Conservation (phyloP, 35 echinoderm and acorn worm genomes). For the Ophiothrix spiculata region DNA sequence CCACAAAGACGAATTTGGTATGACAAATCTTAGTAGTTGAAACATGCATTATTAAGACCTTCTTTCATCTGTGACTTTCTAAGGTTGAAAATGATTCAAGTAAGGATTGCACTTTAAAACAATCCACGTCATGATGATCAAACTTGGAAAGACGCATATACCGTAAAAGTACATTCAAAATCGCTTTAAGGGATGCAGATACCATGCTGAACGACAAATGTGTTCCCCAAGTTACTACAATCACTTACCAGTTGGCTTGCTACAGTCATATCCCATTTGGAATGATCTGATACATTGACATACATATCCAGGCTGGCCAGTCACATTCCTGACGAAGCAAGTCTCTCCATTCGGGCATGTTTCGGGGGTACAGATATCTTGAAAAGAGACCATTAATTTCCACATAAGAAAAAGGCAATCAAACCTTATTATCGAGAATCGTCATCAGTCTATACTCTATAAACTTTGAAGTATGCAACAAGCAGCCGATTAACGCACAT, state of each 20-base stretch:
- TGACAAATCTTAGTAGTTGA: no score
- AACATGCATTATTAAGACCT: no score
- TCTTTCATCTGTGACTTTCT: no score
- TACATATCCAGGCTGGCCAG: neutral
- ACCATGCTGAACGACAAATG: neutral
- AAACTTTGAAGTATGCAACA: no score
- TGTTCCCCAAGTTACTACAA: neutral
- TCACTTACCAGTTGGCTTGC: neutral
- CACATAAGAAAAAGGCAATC: no score
- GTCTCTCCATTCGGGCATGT: slow-evolving; percentile 18
- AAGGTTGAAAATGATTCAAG: neutral
- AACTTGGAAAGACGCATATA: neutral
- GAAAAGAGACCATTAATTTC: no score
- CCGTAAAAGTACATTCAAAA: neutral
- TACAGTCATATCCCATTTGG: neutral
- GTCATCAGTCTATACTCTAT: no score
- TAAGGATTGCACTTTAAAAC: neutral
- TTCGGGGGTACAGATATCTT: slow-evolving; percentile 11
- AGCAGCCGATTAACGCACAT: no score
- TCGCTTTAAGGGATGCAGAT: neutral
- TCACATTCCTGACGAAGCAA: neutral
- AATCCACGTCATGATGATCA: neutral
- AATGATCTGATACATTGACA: slow-evolving; percentile 8
- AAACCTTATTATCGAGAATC: no score
- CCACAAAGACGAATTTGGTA: no score